Base-by-base conservation (phyloP, 2,797 vertebrate species). In the Esox lucius region DNA sequence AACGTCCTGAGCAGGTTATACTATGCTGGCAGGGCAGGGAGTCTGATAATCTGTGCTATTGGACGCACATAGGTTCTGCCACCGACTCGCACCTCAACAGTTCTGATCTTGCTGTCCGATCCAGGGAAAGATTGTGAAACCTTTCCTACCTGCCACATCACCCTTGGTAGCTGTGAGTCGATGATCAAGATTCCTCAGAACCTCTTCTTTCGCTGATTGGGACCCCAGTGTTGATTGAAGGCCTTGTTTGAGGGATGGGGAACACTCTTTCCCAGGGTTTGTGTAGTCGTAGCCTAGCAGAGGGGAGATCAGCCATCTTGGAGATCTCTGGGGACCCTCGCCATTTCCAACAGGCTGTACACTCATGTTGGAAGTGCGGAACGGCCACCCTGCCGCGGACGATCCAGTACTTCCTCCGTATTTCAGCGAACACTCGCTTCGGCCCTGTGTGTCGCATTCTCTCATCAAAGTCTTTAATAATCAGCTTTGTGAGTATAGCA, bases 401-500 rank as follows among this genome's bases (percentile, higher is more conserved):
- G 15, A 78, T 64, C 73, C 78, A 80, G 22, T 72, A 78, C 46
- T 39, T 39, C 35, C 35, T 39, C 35, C 35, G 35, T 39, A 39
- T 39, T 48, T 80, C 65, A 11, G 75, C 24, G 15, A 82, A 77
- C 12, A 65, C 68, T 26, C 68, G 3, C 11, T 81, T 72, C 12
- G 73, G 70, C 5, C 80, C 80, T 1, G 72, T 56, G 26, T 78
- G 78, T 4, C 12, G 7, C 9, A 76, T 15, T 4, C 17, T 12
- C 1, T 31, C 0, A 16, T 84, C 72, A 1, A 19, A 73, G 1
- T 67, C 48, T 24, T 72, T 62, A 1, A 80, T 83, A 1, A 79
- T 65, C 28, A 86, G 42, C 12, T 75, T 70, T 35, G 78, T 5
- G 80, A 71, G n/a, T 81, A 71, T 1, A 81, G 48, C n/a, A 79